Base-by-base conservation (phyloP, 2,113 vertebrate species). In the Thunnus maccoyii region DNA sequence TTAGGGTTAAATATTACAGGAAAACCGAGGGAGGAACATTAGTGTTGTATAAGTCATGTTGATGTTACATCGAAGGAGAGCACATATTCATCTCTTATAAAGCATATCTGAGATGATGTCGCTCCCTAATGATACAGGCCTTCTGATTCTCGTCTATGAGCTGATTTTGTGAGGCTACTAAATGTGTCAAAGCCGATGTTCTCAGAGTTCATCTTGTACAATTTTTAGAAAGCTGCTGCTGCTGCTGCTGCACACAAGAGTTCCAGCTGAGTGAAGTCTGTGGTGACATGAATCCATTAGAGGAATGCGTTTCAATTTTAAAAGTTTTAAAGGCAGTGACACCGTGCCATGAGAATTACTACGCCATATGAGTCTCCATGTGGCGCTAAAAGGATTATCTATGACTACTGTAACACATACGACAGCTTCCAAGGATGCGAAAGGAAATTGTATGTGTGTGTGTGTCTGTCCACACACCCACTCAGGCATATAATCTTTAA, bases 341-440 rank as follows among this genome's bases (percentile, higher is more conserved):
- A 71, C 58, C 1, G 1, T 47, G 76, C 50, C 64, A 41, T 36
- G 63, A 16, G 63, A 67, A 76, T 77, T 36, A 58, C 52, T 65
- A 41, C 15, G 0, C 41, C 50, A 36, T 7, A 52, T 2, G 52
- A 47, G 16, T 41, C 51, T 54, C 41, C 54, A n/a, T 78, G 77
- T 81, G 63, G 22, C 66, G 2, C 46, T 78, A 72, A 86, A 68
- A 63, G 72, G 83, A 86, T 86, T 81, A 82, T 76, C 78, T 44
- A 22, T 15, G 75, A 52, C 60, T 58, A 75, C 63, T 63, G 76
- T 54, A 78, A 68, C 64, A 80, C 70, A 74, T 46, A 32, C 65
- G 11, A 62, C 22, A 56, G 71, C 72, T 66, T 56, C 66, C 56
- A 61, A 36, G 54, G 36, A 72, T 3, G 16, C 17, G 20, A 55